Base-by-base conservation (phyloP, 1,140 invertebrate species). In the Hyposmocoma kahamanoa region DNA sequence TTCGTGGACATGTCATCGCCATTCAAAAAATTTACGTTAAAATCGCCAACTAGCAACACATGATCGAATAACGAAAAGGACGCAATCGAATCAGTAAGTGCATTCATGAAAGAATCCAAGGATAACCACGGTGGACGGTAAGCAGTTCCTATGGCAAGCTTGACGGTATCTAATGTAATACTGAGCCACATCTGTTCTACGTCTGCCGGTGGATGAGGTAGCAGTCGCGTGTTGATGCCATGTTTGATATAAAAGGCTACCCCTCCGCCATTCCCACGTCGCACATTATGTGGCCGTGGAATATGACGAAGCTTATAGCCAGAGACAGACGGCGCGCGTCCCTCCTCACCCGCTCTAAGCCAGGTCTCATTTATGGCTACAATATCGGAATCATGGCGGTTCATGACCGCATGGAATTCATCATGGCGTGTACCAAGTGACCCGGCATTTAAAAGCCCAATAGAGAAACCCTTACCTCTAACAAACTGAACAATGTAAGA, bases 21-120 rank as follows among this genome's bases (percentile, higher is more conserved):
- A 11, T 13, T 18, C 11, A 39, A 36, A 26, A 24, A 34, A 18
- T 59, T 42, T 17, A 58, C 39, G 38, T 58, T 58, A 32, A 58
- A 50, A 44, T 50, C 50, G 5, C 43, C 47, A 15, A 50, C 1
- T 21, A 53, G 18, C 24, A 47, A 1, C 3, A 47, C 2, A 22
- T 22, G 2, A 15, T 47, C 34, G 38, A 38, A 47, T 1, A 6
- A 10, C 1, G 30, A 22, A 38, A 47, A 47, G 1, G 45, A 47
- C 2, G 19, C 15, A 11, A 47, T 22, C 2, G 30, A 22, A 3
- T 47, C 45, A 4, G 20, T 38, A 5, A 47, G 8, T 3, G 45
- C 21, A 22, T 36, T 34, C 6, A 47, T 15, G 15, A 47, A 47
- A 22, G 21, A 22, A 13, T 47, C 32, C 21, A 38, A 15, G 17